Evolutionary conservation across 2,797 vertebrate species (phyloP).

Genomic region (Fundulus diaphanus): DNA sequence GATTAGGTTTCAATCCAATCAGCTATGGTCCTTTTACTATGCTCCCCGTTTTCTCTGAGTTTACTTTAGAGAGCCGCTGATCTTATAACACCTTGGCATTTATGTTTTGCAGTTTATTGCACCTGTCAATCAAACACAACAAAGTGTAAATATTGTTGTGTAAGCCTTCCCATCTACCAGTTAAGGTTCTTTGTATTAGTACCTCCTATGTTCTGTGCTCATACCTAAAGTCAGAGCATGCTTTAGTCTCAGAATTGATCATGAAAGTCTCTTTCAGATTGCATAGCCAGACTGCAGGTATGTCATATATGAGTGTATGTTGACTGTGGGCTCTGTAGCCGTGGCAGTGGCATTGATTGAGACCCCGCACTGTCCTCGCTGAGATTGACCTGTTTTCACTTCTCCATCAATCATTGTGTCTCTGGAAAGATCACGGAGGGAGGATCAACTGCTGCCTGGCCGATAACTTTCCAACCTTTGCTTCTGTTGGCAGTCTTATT

Average conservation of each 20-base stretch:
- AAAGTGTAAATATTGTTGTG: neutral
- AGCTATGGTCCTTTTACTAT: constrained; percentile 2
- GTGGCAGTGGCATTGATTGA: constrained; percentile 54
- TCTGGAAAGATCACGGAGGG: constrained; percentile 40
- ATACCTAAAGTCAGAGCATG: neutral
- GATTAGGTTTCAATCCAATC: constrained; percentile 16
- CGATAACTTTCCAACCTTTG: constrained; percentile 49
- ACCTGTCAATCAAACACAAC: neutral
- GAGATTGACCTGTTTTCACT: constrained; percentile 45
- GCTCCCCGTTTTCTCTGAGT: constrained; percentile 17
- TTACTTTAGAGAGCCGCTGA: constrained; percentile 7
- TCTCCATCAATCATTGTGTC: constrained; percentile 31
- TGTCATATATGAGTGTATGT: constrained; percentile 28
- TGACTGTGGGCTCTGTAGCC: constrained; percentile 40
- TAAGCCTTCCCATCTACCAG: neutral
- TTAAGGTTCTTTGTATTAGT: neutral
- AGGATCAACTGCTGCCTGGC: constrained; percentile 49
- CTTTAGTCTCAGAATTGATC: constrained; percentile 11
- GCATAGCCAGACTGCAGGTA: constrained; percentile 13
- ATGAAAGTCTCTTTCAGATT: constrained; percentile 8
- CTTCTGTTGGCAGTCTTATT: constrained; percentile 51
- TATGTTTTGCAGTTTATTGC: neutral
- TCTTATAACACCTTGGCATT: neutral
- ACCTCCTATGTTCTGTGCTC: neutral
- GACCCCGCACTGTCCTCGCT: constrained; percentile 14